phyloP scores from a whole-genome alignment of 30 jellyfish, hydroid and myxozoan species.

The Chrysaora quinquecirrha region DNA sequence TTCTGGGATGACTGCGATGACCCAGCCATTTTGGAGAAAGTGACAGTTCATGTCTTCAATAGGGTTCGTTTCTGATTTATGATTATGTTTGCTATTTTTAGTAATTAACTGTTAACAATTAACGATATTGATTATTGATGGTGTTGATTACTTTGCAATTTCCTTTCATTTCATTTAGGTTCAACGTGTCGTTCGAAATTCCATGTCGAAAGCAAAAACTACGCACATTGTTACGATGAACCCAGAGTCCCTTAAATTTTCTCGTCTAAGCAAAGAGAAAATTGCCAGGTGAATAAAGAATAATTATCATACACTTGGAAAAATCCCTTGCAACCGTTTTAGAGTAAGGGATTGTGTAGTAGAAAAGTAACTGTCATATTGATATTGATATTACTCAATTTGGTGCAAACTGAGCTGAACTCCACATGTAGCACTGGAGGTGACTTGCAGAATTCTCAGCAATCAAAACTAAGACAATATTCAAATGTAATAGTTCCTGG shows the following conservation, averaged over 20 bases:
- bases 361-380: too few species aligned
- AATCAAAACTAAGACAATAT: too few species aligned
- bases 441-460: too few species aligned
- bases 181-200: neutral
- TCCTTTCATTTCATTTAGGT: neutral
- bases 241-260: neutral
- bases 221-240: neutral
- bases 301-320: too few species aligned
- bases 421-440: too few species aligned
- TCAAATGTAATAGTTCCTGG: too few species aligned
- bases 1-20: neutral
- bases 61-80: neutral
- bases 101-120: too few species aligned
- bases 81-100: neutral
- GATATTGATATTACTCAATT: too few species aligned
- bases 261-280: neutral
- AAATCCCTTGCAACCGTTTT: too few species aligned
- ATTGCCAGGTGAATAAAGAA: neutral
- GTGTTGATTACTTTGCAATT: neutral
- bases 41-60: neutral
- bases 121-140: neutral
- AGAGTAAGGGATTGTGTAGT: too few species aligned
- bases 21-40: neutral
- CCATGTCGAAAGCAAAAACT: neutral
- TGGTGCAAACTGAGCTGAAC: too few species aligned